Conservation (phyloP, 2,113 vertebrate genomes). For the Pheucticus melanocephalus region DNA sequence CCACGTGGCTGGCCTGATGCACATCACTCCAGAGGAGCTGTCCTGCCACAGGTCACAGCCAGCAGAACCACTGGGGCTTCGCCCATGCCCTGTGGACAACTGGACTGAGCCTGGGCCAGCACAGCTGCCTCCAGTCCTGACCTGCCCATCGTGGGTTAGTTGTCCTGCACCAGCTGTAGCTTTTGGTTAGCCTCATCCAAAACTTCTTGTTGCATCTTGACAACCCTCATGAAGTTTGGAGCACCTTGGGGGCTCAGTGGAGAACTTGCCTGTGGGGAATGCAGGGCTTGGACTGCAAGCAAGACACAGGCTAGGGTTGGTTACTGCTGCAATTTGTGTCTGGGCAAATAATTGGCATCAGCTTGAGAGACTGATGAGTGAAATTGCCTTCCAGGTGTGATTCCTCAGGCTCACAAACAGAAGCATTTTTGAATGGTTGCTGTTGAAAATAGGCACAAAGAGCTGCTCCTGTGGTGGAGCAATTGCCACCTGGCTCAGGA, state of each 20-base stretch:
- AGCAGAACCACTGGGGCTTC: background rate
- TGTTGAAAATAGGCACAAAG: background rate
- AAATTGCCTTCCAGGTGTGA: background rate
- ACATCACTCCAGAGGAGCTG: rapidly evolving
- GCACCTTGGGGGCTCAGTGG: background rate
- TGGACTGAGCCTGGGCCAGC: background rate
- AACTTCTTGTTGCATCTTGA: background rate
- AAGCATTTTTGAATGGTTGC: background rate
- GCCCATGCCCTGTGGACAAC: background rate
- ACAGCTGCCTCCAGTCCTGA: background rate
- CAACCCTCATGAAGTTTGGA: background rate
- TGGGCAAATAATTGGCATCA: background rate
- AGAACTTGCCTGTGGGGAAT: background rate
- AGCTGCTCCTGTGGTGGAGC: background rate
- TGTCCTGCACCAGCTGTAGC: background rate
- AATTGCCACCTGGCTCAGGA: background rate
- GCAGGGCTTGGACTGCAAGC: background rate
- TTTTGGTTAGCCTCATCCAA: background rate
- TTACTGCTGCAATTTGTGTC: background rate
- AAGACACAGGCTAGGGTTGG: background rate
- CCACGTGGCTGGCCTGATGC: rapidly evolving
- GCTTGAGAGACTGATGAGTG: background rate
- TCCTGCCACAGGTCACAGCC: background rate
- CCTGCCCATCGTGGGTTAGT: rapidly evolving
- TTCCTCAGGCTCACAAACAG: background rate